A percentile compares a stretch with the other conserved stretches of the same genome.
phyloP scores from a whole-genome alignment of 2,888 invertebrate species.

The Candidula unifasciata region DNA sequence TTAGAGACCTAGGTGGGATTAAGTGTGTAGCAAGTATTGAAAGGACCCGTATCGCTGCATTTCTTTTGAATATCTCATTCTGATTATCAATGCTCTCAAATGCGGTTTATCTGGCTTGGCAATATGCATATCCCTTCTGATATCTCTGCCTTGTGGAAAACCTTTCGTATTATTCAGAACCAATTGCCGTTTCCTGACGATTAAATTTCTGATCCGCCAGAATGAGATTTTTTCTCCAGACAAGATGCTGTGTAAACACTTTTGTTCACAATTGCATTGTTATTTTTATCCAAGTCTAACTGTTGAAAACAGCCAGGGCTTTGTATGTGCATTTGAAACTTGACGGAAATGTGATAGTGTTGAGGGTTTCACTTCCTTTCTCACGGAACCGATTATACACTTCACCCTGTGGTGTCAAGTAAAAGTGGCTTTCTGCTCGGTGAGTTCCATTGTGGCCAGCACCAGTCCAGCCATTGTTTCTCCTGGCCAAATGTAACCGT shows the following conservation, averaged over 20 bases:
- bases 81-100: neutral
- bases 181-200: neutral
- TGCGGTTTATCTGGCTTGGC: neutral
- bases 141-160: neutral
- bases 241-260: neutral
- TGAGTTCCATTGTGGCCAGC: too few species aligned
- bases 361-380: neutral
- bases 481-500: too few species aligned
- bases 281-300: neutral
- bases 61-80: conserved; percentile 1
- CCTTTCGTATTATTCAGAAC: neutral
- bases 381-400: too few species aligned
- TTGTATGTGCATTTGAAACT: neutral
- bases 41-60: neutral
- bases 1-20: too few species aligned
- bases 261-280: neutral
- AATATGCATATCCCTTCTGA: neutral
- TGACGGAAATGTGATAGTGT: neutral
- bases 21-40: neutral
- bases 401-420: too few species aligned
- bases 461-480: too few species aligned
- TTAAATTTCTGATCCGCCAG: neutral
- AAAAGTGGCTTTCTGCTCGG: too few species aligned
- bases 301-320: neutral
- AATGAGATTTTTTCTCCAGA: neutral